These are phyloP conservation scores for Bellardia bayeri DNA, from an alignment of 2,888 invertebrate species.

Conservation along the genomic window DNA sequence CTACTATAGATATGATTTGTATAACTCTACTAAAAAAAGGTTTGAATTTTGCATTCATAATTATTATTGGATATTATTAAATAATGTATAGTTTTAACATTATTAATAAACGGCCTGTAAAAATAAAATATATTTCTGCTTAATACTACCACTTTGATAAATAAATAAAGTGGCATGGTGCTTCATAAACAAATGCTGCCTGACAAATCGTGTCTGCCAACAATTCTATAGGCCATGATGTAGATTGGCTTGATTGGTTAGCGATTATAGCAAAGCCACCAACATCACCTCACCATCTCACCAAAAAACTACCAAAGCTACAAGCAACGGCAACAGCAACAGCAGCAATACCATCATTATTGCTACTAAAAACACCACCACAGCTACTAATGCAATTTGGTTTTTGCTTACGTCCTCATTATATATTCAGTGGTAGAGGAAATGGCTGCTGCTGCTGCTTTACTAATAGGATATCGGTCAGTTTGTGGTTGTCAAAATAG, in stretches of 20 bases:
- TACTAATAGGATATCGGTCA: slow-evolving; percentile 44
- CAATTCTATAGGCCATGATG: slow-evolving; percentile 28
- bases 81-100: no score
- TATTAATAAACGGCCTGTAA: not conserved
- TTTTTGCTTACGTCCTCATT: not conserved
- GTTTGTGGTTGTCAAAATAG: slow-evolving; percentile 32
- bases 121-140: not conserved
- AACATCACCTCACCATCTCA: not conserved
- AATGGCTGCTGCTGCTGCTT: not conserved
- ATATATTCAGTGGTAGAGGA: not conserved
- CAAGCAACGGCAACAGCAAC: not conserved
- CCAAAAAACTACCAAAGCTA: not conserved
- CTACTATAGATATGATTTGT: no score
- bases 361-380: not conserved
- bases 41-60: no score
- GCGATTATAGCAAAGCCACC: slow-evolving; percentile 20
- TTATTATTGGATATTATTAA: no score
- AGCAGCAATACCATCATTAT: not conserved
- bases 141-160: not conserved
- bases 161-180: not conserved
- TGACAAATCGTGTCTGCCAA: slow-evolving; percentile 47
- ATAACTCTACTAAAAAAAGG: no score
- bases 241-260: slow-evolving; percentile 45
- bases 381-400: slow-evolving; percentile 7
- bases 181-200: slow-evolving; percentile 28